A percentile compares a stretch with the other conserved stretches of the same genome.
Evolutionary conservation across 2,888 invertebrate genomes (phyloP).

Genomic region (Clostera curtula): DNA sequence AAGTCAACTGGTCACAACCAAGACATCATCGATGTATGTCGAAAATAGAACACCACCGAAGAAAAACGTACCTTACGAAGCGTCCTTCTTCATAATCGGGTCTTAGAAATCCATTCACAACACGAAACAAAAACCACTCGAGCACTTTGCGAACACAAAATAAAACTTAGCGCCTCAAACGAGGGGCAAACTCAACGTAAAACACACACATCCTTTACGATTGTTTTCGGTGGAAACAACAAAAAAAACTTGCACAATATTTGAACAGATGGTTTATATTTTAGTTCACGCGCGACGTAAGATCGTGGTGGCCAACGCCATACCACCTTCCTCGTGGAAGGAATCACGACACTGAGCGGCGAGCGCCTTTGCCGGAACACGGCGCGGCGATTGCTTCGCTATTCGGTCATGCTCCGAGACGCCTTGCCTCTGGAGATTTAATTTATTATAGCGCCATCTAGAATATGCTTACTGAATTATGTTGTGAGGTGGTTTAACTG

Average conservation of each 20-base stretch:
- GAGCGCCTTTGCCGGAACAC: too few species aligned
- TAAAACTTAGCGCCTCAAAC: constrained; percentile 32
- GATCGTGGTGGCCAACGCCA: constrained; percentile 17
- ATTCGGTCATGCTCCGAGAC: constrained; percentile 15
- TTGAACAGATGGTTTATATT: constrained; percentile 70
- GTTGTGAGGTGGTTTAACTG: too few species aligned
- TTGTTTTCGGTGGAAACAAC: constrained; percentile 46
- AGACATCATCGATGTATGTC: constrained; percentile 16
- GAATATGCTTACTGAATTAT: too few species aligned
- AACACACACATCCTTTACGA: constrained; percentile 46
- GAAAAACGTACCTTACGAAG: constrained; percentile 42
- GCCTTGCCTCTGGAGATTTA: constrained; percentile 51
- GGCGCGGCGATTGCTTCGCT: constrained; percentile 39
- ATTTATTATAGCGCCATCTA: constrained; percentile 39
- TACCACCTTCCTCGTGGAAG: constrained; percentile 32
- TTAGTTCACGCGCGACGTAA: constrained; percentile 58
- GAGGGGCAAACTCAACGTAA: constrained; percentile 25
- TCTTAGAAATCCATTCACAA: constrained; percentile 66
- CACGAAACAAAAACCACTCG: constrained; percentile 58
- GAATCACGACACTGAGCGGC: constrained; percentile 59
- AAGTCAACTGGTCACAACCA: constrained; percentile 23
- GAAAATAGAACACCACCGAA: constrained; percentile 30
- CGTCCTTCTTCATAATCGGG: constrained; percentile 58
- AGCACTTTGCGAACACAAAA: constrained; percentile 57
- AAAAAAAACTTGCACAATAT: constrained; percentile 65